A percentile compares a stretch with the other conserved stretches of the same genome.
Conservation (phyloP, 2,113 vertebrate species). For the Merops nubicus region DNA sequence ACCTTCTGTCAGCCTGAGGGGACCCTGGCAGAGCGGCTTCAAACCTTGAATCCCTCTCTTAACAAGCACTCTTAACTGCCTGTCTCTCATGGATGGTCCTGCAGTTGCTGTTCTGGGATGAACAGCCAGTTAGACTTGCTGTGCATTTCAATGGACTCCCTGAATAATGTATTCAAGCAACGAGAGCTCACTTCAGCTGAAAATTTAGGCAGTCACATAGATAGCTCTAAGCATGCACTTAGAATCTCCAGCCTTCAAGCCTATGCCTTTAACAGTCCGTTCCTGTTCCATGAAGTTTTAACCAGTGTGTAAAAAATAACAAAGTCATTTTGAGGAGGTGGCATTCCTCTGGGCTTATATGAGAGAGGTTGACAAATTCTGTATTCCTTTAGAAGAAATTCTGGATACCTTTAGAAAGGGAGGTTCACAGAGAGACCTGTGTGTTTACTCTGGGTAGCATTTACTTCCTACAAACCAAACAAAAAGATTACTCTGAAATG, state of each 20-base stretch:
- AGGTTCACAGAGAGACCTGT: not conserved
- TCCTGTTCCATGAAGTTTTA: not conserved
- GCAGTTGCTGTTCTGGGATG: not conserved
- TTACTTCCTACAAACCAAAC: not conserved
- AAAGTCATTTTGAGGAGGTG: not conserved
- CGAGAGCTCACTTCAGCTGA: not conserved
- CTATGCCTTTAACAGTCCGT: not conserved
- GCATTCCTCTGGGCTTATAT: not conserved
- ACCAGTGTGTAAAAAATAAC: not conserved
- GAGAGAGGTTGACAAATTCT: not conserved
- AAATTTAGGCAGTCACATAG: not conserved
- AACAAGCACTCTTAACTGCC: not conserved
- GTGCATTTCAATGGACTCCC: not conserved
- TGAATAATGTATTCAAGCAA: not conserved
- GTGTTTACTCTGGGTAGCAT: not conserved
- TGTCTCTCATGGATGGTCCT: not conserved
- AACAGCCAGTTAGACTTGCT: not conserved
- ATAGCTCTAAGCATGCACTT: not conserved
- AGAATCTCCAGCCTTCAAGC: not conserved
- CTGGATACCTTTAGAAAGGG: not conserved
- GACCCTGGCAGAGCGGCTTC: not conserved
- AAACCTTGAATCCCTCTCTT: not conserved
- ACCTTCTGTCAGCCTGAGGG: slow-evolving; percentile 8
- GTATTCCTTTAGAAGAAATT: not conserved
- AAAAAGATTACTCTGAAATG: not conserved